These are phyloP conservation scores for Anoplius nigerrimus DNA, from an alignment of 2,888 invertebrate genomes.

Conservation along the genomic window DNA sequence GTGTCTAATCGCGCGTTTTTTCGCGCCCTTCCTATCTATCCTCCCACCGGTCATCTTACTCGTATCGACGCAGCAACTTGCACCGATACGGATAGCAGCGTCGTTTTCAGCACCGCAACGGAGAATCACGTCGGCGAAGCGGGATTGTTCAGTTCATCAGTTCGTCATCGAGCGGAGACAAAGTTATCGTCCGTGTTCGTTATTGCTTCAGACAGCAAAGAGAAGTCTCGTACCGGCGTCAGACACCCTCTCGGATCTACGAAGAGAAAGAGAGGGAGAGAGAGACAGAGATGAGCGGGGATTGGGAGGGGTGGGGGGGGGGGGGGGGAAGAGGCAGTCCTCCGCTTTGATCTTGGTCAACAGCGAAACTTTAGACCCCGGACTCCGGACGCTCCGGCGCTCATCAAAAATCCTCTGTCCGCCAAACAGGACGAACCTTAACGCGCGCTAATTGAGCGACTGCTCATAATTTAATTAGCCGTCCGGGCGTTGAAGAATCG, in stretches of 20 bases:
- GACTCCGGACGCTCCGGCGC: neutral
- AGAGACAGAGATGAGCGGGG: too few species aligned
- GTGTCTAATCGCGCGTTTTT: constrained; percentile 17
- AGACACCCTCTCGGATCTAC: constrained; percentile 56
- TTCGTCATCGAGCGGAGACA: constrained; percentile 2
- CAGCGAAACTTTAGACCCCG: constrained; percentile 69
- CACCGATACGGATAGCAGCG: too few species aligned
- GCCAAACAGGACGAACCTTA: too few species aligned
- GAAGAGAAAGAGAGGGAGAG: too few species aligned
- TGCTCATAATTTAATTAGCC: too few species aligned
- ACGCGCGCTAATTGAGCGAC: too few species aligned
- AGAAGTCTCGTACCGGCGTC: constrained; percentile 45
- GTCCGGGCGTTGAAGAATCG: too few species aligned
- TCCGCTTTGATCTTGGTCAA: constrained; percentile 72
- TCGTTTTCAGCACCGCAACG: too few species aligned
- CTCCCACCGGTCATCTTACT: neutral
- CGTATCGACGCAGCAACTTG: too few species aligned
- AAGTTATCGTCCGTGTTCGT: constrained; percentile 60
- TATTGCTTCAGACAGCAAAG: constrained; percentile 66
- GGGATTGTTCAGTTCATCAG: too few species aligned
- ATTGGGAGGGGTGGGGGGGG: too few species aligned
- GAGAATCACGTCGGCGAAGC: too few species aligned
- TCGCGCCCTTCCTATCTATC: neutral
- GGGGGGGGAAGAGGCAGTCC: constrained; percentile 52
- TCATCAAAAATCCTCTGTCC: neutral